Conservation (phyloP, 1,140 invertebrate genomes). For the Zophobas morio region DNA sequence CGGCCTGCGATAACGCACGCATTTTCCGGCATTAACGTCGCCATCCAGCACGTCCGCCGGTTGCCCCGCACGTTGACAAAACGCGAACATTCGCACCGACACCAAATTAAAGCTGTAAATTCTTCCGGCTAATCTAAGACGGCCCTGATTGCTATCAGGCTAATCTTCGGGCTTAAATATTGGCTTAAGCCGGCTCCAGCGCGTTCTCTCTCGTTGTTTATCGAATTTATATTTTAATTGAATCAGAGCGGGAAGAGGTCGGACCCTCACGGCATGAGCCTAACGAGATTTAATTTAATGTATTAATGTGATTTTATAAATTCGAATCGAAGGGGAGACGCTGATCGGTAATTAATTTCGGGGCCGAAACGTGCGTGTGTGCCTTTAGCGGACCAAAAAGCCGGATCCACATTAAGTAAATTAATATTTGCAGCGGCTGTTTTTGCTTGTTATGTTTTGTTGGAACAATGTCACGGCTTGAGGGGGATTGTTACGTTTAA, state of each 20-base stretch:
- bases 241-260: neutral
- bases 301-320: neutral
- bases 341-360: neutral
- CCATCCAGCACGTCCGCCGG: no score
- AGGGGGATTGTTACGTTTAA: constrained; percentile 33
- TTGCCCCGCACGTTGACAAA: neutral
- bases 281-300: neutral
- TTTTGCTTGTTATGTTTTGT: constrained; percentile 42
- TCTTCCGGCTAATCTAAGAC: no score
- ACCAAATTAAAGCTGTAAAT: no score
- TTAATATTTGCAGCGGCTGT: constrained; percentile 27
- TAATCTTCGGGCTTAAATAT: no score
- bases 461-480: constrained; percentile 26
- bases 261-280: neutral
- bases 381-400: neutral
- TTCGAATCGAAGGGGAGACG: neutral
- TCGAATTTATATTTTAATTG: neutral
- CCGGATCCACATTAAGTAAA: constrained; percentile 6
- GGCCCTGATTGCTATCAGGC: no score
- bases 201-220: neutral
- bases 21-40: constrained; percentile 27
- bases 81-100: neutral
- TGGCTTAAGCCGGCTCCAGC: neutral
- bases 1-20: constrained; percentile 11
- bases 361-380: neutral